Evolutionary conservation across 2,113 vertebrate genomes (phyloP), one percentile per base, ranked within the genome.

Genomic region (Callopanchax toddi): DNA sequence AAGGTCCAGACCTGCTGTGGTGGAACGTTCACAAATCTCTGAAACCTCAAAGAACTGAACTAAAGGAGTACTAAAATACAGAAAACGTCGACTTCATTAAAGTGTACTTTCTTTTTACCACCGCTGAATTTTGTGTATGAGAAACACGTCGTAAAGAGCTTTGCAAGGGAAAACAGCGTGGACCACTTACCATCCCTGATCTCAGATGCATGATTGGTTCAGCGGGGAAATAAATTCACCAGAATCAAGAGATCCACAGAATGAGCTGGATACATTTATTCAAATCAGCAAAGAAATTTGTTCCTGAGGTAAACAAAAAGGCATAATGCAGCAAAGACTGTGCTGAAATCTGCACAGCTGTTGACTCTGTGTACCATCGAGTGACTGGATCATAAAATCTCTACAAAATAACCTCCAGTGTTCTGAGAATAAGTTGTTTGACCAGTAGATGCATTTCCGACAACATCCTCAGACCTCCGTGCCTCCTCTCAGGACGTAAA

Each of bases 361-460:
- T 39, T 71, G 64, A 68, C 57, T 60, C 36, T 20, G 11, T 50
- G n/a, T 44, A 50, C 32, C 62, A 49, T 29, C 16, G 26, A n/a
- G n/a, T n/a, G n/a, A n/a, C n/a, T n/a, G n/a, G 21, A 73, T 72
- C 53, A 34, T 9, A 26, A 54, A 13, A 71, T 21, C 25, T 32
- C 44, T 54, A 53, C 40, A 11, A 52, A 52, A 67, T 42, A 16
- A 62, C 39, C 25, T 50, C 50, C 61, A 32, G 48, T 51, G 13
- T 60, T 65, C 68, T 70, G 17, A 44, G 67, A 75, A 74, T 43
- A 26, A 37, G 58, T 68, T 60, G 15, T 62, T 55, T 34, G 23
- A 39, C 5, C 26, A 26, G 63, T 69, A 32, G 32, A 59, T 39
- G 18, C 57, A 40, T 13, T 60, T 9, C 18, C 43, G 29, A 34